phyloP scores from a whole-genome alignment of 2,888 invertebrate genomes.

The Campoletis raptor region DNA sequence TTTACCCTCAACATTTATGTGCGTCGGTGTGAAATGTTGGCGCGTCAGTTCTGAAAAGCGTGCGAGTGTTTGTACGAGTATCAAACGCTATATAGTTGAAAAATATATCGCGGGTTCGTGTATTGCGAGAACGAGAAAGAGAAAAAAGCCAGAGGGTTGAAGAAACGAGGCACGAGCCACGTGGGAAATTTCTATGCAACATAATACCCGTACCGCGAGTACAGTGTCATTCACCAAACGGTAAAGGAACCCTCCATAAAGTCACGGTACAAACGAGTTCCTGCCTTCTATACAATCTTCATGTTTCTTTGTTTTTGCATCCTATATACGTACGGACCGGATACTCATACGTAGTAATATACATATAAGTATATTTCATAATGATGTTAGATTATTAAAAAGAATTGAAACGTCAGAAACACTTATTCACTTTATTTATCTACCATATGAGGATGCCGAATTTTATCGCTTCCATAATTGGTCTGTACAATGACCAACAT shows the following conservation, averaged over 20 bases:
- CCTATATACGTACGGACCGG: background rate
- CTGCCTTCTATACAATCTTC: background rate
- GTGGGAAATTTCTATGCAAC: constrained; percentile 71
- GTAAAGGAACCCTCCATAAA: constrained; percentile 38
- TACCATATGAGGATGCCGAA: background rate
- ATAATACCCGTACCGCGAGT: constrained; percentile 46
- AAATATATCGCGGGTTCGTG: constrained; percentile 50
- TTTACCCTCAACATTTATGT: constrained; percentile 51
- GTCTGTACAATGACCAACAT: background rate
- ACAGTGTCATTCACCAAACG: constrained; percentile 62
- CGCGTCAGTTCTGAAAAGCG: constrained; percentile 1
- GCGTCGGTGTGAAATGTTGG: constrained; percentile 37
- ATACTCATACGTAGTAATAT: background rate
- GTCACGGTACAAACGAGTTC: constrained; percentile 38
- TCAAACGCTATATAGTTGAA: constrained; percentile 37
- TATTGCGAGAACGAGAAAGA: background rate
- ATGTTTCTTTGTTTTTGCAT: background rate
- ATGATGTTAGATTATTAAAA: background rate
- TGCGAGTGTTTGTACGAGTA: constrained; percentile 37
- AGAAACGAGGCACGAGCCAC: constrained; percentile 60
- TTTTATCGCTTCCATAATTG: too few species aligned
- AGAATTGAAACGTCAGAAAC: background rate
- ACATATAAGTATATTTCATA: background rate
- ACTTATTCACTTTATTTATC: background rate
- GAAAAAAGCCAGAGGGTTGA: background rate